Evolutionary conservation across 2,113 vertebrate species (phyloP), one percentile per base, ranked within the genome.

Genomic region (Cottus gobio): DNA sequence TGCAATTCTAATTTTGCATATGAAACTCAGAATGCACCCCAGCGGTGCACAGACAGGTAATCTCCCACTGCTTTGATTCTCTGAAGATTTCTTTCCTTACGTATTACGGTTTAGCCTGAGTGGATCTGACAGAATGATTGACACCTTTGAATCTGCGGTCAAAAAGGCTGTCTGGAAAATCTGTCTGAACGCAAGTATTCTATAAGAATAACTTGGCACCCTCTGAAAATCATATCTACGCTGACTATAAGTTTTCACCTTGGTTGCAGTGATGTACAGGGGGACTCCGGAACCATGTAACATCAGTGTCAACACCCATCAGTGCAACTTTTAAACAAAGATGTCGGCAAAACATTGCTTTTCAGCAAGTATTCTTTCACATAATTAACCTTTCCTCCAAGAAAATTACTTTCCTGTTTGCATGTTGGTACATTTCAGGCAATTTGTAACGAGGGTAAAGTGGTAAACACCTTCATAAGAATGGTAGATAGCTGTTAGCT

Each of bases 381-480:
- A 57, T 71, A 39, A 42, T 30, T 34, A 57, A 50, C 18, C 13
- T 77, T 28, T 58, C 0, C 2, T 67, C 13, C 9, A 44, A 26
- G 0, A 63, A 67, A 74, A 26, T 18, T 5, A 5, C 18, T 71
- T 31, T 5, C 7, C 13, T 71, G 3, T 34, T 69, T 26, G 4
- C 20, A 10, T 75, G 28, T 31, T 73, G 24, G 16, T 52, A 31
- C 11, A 26, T 71, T 67, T 77, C 4, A 65, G 28, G 9, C 8
- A 13, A 54, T 73, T 26, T 3, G n/a, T 11, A 0, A 65, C 31
- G 26, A 84, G 5, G 15, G 61, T 57, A 36, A 15, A 44, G 36
- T 4, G 9, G 34, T 80, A 71, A 52, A 70, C 80, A 78, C 60
- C 69, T 75, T 46, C 15, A 37, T 87, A 72, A 74, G n/a, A 71